phyloP scores from a whole-genome alignment of 2,113 vertebrate species.

The Carettochelys insculpta region DNA sequence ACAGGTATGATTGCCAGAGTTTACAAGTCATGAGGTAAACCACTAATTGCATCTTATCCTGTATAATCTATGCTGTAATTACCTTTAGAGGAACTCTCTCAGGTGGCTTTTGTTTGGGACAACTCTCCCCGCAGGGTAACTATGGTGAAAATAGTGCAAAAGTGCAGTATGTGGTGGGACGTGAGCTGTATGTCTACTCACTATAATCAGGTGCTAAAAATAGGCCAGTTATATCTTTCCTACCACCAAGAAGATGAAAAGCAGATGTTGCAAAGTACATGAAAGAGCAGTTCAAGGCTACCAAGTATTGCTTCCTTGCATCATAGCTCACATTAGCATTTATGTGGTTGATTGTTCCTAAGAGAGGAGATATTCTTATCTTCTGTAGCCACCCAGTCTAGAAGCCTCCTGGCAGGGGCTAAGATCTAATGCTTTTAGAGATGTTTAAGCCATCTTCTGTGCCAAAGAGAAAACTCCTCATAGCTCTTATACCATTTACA shows the following conservation, averaged over 20 bases:
- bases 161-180: background rate
- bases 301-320: background rate
- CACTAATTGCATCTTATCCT: background rate
- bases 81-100: background rate
- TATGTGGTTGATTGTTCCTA: constrained; percentile 19
- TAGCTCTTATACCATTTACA: background rate
- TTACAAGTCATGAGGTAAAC: background rate
- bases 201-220: constrained; percentile 35
- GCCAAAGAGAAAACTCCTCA: background rate
- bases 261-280: constrained; percentile 41
- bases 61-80: background rate
- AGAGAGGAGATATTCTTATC: constrained; percentile 14
- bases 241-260: constrained; percentile 35
- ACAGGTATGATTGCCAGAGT: background rate
- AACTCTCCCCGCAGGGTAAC: constrained; percentile 11
- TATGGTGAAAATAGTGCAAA: constrained; percentile 6
- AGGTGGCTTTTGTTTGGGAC: constrained; percentile 45
- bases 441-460: background rate
- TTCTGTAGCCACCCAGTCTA: background rate
- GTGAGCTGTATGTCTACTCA: constrained; percentile 1
- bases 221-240: constrained; percentile 2
- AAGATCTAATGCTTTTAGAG: background rate
- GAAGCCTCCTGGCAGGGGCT: background rate
- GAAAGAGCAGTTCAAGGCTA: constrained; percentile 1
- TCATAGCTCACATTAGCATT: constrained; percentile 35